Conservation (phyloP, 2,113 vertebrate genomes). For the Periophthalmodon schlosseri region DNA sequence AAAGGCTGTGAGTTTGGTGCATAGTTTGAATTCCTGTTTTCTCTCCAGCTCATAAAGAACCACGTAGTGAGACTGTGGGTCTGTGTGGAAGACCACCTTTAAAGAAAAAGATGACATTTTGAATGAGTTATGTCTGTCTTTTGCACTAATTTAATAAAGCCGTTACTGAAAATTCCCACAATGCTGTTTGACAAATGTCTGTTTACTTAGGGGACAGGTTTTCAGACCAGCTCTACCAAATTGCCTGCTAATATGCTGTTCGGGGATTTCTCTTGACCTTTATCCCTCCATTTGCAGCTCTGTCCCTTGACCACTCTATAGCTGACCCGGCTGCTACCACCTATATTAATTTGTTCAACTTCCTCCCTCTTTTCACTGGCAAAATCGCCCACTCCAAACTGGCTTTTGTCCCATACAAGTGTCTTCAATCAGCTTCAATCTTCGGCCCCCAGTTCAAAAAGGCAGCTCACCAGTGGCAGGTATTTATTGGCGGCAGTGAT, state of each 20-base stretch:
- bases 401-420: slow-evolving; percentile 11
- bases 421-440: slow-evolving; percentile 11
- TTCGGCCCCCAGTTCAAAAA: neutral
- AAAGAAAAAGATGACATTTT: slow-evolving; percentile 76
- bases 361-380: slow-evolving; percentile 1
- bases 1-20: slow-evolving; percentile 62
- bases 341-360: slow-evolving; percentile 4
- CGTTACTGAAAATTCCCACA: slow-evolving; percentile 79
- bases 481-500: slow-evolving; percentile 6
- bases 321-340: neutral
- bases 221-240: neutral
- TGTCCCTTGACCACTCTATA: neutral
- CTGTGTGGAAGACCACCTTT: slow-evolving; percentile 61
- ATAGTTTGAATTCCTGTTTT: slow-evolving; percentile 51
- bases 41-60: slow-evolving; percentile 60
- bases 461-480: slow-evolving; percentile 5
- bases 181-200: slow-evolving; percentile 24
- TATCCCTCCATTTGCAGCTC: slow-evolving; percentile 1
- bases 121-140: slow-evolving; percentile 84
- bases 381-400: slow-evolving; percentile 6
- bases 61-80: slow-evolving; percentile 55
- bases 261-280: slow-evolving; percentile 3
- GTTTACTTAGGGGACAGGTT: slow-evolving; percentile 7
- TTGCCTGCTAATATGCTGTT: neutral
- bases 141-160: slow-evolving; percentile 88